phyloP scores from a whole-genome alignment of 1,140 invertebrate species.

The Papilio polytes region DNA sequence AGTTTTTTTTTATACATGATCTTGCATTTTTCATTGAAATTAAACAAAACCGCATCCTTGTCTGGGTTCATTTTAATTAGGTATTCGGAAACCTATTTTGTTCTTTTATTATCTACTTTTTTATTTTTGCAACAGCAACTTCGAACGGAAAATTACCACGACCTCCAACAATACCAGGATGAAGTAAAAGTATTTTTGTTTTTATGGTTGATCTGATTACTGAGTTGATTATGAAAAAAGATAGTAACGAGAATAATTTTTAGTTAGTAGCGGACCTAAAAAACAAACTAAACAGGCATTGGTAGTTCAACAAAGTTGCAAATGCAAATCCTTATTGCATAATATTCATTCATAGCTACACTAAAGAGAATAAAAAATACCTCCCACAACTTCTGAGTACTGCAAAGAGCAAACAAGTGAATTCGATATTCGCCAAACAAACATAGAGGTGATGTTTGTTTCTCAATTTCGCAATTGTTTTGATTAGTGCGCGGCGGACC shows the following conservation, averaged over 20 bases:
- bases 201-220: too few species aligned
- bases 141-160: background rate
- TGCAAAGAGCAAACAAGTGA: background rate
- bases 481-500: background rate
- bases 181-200: background rate
- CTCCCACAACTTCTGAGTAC: background rate
- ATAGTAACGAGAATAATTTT: too few species aligned
- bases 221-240: too few species aligned
- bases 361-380: background rate
- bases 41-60: conserved; percentile 8
- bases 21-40: background rate
- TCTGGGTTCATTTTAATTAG: background rate
- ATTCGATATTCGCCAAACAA: background rate
- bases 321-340: too few species aligned
- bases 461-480: conserved; percentile 7
- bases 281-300: too few species aligned
- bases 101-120: background rate
- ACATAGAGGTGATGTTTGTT: too few species aligned
- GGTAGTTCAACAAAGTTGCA: too few species aligned
- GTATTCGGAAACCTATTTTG: background rate
- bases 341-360: too few species aligned
- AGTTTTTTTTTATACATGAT: background rate
- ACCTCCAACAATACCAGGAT: background rate
- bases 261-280: too few species aligned
- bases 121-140: background rate